Evolutionary conservation across 2,797 vertebrate species (phyloP).

Genomic region (Lagocephalus sceleratus): DNA sequence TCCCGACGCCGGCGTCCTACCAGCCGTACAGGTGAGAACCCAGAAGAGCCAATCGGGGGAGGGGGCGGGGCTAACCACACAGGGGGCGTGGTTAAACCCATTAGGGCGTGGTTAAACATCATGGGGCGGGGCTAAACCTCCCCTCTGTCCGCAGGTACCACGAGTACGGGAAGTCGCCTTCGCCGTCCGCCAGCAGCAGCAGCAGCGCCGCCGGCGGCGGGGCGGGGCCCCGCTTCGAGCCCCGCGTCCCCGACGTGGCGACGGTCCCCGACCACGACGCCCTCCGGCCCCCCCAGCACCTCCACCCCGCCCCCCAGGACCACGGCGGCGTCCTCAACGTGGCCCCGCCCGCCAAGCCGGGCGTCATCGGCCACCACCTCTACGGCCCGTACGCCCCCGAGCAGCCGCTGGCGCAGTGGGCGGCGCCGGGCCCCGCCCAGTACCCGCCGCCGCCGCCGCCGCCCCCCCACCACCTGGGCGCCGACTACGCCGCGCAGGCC

Average conservation of each 20-base stretch:
- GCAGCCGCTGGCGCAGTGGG: constrained; percentile 84
- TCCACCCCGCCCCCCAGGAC: constrained; percentile 74
- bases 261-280: constrained; percentile 74
- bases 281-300: constrained; percentile 65
- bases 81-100: too few relatives aligned
- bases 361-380: constrained; percentile 76
- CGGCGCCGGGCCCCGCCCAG: constrained; percentile 74
- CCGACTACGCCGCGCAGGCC: constrained; percentile 81
- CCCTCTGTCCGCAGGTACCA: constrained; percentile 73
- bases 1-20: constrained; percentile 74
- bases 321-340: constrained; percentile 79
- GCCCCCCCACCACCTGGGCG: constrained; percentile 76
- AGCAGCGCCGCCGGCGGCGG: constrained; percentile 57
- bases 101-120: too few relatives aligned
- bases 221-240: constrained; percentile 66
- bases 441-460: constrained; percentile 67
- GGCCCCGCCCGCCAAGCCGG: constrained; percentile 75
- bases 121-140: background rate
- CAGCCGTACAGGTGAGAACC: constrained; percentile 78
- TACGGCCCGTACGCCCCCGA: constrained; percentile 80
- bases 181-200: constrained; percentile 68
- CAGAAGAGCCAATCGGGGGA: background rate
- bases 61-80: too few relatives aligned
- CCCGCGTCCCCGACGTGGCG: constrained; percentile 76
- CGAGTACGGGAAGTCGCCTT: constrained; percentile 72